Base-by-base conservation (phyloP, 2,888 invertebrate species). In the Melieria crassipennis region DNA sequence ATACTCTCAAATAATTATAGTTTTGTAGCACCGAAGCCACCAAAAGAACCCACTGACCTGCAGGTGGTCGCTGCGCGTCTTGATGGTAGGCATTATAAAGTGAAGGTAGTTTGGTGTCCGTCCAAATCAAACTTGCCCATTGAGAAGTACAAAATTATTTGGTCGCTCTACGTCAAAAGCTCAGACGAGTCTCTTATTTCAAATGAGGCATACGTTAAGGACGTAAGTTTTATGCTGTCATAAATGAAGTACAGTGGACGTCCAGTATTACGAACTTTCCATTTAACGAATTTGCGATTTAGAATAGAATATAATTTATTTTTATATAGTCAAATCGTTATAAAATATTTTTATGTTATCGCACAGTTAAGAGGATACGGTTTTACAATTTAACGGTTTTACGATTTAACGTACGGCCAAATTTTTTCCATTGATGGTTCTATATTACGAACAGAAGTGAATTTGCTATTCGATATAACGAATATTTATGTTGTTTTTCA, bases 71-170 rank as follows among this genome's bases (percentile, higher is more conserved):
- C 79, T 5, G 79, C 79, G 52, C 74, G 78, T 55, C 80, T 79
- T 46, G 79, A 83, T 75, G 88, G 89, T 75, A 88, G 87, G 42
- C 87, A 85, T 58, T 87, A 92, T 62, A 89, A 89, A 48, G 89
- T 91, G 1, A 88, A 89, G 79, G 82, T 93, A n/a, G 88, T 89
- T 68, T 94, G 94, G 94, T 89, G 88, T 64, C 90, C 91, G 11
- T 91, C 93, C 0, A 88, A 88, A 57, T 93, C 93, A 0, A 93
- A 93, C 82, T 85, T 93, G 58, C 93, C 93, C 0, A 89, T 94
- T 62, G 89, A 89, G 72, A 89, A 89, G 77, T 94, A 93, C 83
- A 92, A 92, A 80, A 91, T 94, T 5, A 92, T 90, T 80, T 93
- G 93, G 92, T 93, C 93, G 74, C 87, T 91, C 64, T 88, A 92